Evolutionary conservation across 2,113 vertebrate species (phyloP).

Genomic region (Campylorhamphus procurvoides): DNA sequence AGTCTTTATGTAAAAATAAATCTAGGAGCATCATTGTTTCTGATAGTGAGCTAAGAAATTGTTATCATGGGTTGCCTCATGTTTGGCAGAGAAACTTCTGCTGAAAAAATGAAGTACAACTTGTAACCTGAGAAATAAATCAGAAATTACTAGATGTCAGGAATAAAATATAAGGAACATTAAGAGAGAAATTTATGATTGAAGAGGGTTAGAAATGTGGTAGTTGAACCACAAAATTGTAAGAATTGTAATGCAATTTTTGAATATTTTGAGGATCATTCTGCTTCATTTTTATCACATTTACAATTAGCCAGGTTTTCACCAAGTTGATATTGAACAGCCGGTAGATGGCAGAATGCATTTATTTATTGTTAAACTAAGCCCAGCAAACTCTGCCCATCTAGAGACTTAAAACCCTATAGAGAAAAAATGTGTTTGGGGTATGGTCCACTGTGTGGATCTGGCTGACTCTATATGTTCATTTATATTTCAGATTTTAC

Average conservation of each 20-base stretch:
- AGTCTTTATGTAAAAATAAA: neutral
- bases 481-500: neutral
- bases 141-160: neutral
- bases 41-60: neutral
- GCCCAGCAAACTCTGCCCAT: fast-evolving
- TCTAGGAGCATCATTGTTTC: neutral
- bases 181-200: neutral
- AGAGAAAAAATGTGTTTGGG: neutral
- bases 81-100: neutral
- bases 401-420: neutral
- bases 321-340: neutral
- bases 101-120: neutral
- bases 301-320: neutral
- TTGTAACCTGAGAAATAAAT: neutral
- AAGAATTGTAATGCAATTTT: neutral
- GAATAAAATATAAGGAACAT: neutral
- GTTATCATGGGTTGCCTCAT: neutral
- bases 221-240: neutral
- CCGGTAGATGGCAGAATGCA: conserved; percentile 18
- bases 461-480: neutral
- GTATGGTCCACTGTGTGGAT: neutral
- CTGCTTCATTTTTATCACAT: neutral
- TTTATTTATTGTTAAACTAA: neutral
- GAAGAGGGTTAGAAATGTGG: neutral
- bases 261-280: neutral